A percentile compares a stretch with the other conserved stretches of the same genome.
These are phyloP conservation scores for Bursaphelenchus okinawaensis DNA, from an alignment of 2,888 invertebrate species.

Conservation along the genomic window DNA sequence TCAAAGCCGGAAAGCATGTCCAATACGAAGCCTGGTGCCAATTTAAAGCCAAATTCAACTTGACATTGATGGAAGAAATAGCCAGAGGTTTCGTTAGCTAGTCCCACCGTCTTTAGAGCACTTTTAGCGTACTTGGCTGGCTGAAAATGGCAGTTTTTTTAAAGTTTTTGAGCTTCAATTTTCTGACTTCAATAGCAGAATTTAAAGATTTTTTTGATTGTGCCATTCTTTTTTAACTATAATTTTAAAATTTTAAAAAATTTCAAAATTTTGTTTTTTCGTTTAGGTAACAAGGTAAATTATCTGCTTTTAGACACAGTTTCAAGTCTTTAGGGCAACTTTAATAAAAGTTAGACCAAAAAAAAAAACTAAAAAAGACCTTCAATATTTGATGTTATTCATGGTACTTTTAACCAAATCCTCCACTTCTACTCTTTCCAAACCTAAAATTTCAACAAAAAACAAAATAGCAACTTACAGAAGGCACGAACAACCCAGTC, in stretches of 20 bases:
- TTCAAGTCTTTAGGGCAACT: too few species aligned
- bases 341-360: neutral
- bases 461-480: conserved; percentile 21
- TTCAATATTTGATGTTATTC: neutral
- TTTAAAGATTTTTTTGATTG: too few species aligned
- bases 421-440: neutral
- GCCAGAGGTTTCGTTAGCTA: neutral
- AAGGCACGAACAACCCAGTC: conserved; percentile 44
- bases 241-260: too few species aligned
- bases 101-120: neutral
- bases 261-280: too few species aligned
- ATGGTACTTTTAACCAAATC: neutral
- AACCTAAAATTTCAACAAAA: neutral
- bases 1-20: neutral
- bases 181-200: too few species aligned
- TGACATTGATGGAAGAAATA: neutral
- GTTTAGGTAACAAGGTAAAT: too few species aligned
- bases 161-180: too few species aligned
- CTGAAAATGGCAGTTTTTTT: too few species aligned
- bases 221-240: too few species aligned
- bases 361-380: neutral
- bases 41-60: neutral
- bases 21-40: neutral
- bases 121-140: neutral
- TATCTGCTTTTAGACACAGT: too few species aligned